Evolutionary conservation across 1,140 invertebrate genomes (phyloP).

Genomic region (Harpegnathos saltator): DNA sequence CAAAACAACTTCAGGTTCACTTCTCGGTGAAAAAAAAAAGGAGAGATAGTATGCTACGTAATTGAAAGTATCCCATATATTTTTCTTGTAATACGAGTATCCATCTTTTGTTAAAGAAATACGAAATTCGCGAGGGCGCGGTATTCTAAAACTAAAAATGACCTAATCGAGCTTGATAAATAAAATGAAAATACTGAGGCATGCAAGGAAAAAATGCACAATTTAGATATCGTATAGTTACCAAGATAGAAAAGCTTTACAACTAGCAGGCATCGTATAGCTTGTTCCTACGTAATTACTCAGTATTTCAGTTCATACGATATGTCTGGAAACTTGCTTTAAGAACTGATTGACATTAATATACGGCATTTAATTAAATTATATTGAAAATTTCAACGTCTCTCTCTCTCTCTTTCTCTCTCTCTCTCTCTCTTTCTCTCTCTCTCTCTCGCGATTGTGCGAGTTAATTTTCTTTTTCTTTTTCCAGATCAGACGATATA

Average conservation of each 20-base stretch:
- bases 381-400: conserved; percentile 33
- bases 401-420: no score
- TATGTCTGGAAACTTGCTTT: conserved; percentile 42
- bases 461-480: not conserved
- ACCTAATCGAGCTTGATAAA: conserved; percentile 61
- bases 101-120: conserved; percentile 58
- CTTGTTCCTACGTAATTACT: conserved; percentile 54
- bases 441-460: not conserved
- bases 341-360: conserved; percentile 40
- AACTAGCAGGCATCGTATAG: conserved; percentile 47
- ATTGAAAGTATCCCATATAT: conserved; percentile 53
- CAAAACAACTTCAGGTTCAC: conserved; percentile 54
- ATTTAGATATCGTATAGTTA: conserved; percentile 66
- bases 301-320: conserved; percentile 40
- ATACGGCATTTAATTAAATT: conserved; percentile 49
- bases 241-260: conserved; percentile 69
- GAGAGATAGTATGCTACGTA: conserved; percentile 39
- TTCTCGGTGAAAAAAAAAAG: conserved; percentile 25
- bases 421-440: no score
- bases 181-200: conserved; percentile 57
- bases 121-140: conserved; percentile 19
- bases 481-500: conserved; percentile 13
- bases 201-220: conserved; percentile 61
- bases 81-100: conserved; percentile 53
- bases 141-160: conserved; percentile 57